Conservation (phyloP, 2,113 vertebrate genomes). For the Leucopsar rothschildi region DNA sequence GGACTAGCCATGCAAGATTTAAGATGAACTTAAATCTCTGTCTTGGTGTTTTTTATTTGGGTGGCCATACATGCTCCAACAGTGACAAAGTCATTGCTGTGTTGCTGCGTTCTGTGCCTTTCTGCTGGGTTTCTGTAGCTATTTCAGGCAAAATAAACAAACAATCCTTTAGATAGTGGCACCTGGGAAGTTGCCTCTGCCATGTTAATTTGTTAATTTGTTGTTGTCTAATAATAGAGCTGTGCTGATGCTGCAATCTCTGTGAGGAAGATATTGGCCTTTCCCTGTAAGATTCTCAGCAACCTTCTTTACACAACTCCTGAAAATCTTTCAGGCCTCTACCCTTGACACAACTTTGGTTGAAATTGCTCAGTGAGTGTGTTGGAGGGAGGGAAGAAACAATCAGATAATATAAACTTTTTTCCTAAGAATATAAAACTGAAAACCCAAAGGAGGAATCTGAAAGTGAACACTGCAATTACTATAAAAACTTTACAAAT, state of each 20-base stretch:
- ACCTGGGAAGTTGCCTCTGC: not conserved
- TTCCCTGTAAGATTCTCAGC: not conserved
- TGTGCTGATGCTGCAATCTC: not conserved
- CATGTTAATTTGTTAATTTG: not conserved
- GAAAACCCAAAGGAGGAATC: not conserved
- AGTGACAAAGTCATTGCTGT: not conserved
- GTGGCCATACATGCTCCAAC: not conserved
- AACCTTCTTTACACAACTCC: not conserved
- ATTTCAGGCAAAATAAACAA: not conserved
- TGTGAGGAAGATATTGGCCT: fast-evolving
- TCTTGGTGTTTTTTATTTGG: not conserved
- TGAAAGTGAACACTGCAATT: not conserved
- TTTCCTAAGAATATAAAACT: not conserved
- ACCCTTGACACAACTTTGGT: not conserved
- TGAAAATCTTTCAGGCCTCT: not conserved
- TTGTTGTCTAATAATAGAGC: not conserved
- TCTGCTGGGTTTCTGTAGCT: not conserved
- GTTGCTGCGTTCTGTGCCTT: not conserved
- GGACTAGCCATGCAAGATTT: not conserved
- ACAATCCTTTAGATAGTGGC: not conserved
- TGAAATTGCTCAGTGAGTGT: not conserved
- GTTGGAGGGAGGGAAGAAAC: not conserved
- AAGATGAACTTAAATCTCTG: not conserved
- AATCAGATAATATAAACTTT: not conserved
- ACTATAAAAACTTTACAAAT: not conserved